Conservation (phyloP, 2,797 vertebrate genomes). For the Acomys russatus region DNA sequence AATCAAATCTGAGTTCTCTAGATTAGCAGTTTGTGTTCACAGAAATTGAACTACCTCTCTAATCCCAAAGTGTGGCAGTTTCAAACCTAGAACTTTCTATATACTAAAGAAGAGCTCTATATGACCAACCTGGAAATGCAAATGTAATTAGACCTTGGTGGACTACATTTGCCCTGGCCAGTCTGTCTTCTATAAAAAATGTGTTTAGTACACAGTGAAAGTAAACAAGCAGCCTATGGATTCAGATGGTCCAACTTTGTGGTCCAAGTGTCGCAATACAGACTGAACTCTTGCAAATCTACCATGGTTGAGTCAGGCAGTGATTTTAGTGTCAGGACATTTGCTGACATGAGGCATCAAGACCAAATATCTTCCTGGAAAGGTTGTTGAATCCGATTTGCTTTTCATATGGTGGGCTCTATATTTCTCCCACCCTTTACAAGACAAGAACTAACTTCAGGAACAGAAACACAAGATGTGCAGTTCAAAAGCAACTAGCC, state of each 20-base stretch:
- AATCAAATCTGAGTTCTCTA: background rate
- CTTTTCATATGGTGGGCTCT: background rate
- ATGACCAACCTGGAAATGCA: background rate
- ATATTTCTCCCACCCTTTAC: background rate
- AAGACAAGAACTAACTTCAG: background rate
- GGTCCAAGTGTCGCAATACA: background rate
- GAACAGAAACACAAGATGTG: background rate
- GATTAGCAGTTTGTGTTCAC: background rate
- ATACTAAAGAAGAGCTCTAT: background rate
- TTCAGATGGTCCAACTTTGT: background rate
- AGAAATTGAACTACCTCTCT: background rate
- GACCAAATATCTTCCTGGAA: background rate
- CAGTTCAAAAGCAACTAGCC: slow-evolving; percentile 26
- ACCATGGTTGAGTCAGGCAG: background rate
- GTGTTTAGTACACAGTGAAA: background rate
- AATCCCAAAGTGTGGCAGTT: background rate
- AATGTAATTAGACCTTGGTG: background rate
- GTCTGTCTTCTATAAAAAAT: background rate
- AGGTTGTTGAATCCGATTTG: background rate
- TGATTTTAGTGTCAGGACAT: slow-evolving; percentile 25
- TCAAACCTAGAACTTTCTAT: background rate
- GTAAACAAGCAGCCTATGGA: background rate
- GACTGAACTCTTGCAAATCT: background rate
- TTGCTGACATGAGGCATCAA: background rate
- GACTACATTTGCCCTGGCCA: background rate